Evolutionary conservation across 2,888 invertebrate species (phyloP).

Genomic region (Hedya salicella): DNA sequence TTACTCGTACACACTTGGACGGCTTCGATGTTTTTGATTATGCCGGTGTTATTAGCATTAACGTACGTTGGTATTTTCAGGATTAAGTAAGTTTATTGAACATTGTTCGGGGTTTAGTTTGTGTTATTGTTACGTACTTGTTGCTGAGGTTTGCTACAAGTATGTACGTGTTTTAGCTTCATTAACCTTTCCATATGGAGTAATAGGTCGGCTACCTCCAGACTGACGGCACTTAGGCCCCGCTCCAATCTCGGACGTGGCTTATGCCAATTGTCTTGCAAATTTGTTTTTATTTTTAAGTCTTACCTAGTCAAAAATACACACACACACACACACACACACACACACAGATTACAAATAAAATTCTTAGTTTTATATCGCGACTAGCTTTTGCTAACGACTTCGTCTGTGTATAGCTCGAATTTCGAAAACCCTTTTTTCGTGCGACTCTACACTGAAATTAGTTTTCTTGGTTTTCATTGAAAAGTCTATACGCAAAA

Average conservation of each 20-base stretch:
- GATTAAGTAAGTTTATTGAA: constrained; percentile 18
- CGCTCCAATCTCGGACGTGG: constrained; percentile 2
- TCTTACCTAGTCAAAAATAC: not conserved
- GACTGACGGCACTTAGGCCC: constrained; percentile 4
- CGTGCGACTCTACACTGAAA: too few relatives aligned
- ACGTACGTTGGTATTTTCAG: not conserved
- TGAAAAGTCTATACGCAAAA: too few relatives aligned
- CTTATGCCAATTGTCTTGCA: not conserved
- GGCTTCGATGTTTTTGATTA: constrained; percentile 5
- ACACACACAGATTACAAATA: too few relatives aligned
- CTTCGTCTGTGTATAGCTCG: too few relatives aligned
- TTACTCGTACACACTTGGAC: not conserved
- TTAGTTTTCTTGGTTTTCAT: too few relatives aligned
- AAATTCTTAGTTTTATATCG: too few relatives aligned
- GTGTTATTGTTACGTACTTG: constrained; percentile 36
- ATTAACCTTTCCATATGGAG: constrained; percentile 28
- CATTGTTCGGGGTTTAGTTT: not conserved
- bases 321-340: too few relatives aligned
- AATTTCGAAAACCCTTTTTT: too few relatives aligned
- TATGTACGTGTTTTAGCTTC: constrained; percentile 29
- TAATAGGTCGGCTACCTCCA: not conserved
- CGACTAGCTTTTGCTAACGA: too few relatives aligned
- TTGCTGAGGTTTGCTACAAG: constrained; percentile 36
- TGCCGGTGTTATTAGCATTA: constrained; percentile 1
- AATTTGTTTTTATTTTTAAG: not conserved